Evolutionary conservation across 2,888 invertebrate species (phyloP), one percentile per base, ranked within the genome.

Genomic region (Napeogenes sylphis): DNA sequence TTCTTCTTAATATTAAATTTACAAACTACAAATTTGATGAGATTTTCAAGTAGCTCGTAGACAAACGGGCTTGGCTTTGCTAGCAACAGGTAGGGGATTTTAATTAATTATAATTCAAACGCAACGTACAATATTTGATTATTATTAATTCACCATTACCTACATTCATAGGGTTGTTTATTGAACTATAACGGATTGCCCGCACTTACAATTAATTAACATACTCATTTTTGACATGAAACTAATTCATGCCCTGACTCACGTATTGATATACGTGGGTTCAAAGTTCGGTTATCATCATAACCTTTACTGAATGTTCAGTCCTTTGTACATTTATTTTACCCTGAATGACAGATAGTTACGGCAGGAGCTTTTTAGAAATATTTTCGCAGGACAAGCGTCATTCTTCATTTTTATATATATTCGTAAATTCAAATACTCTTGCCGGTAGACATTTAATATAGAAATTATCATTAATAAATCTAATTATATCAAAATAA

Each of bases 331-430:
- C 58, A 57, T 58, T 47, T 47, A 59, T 45, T 66, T 65, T 57
- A 66, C 65, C 55, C 56, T 63, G 54, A 65, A 51, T 63, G 55
- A 60, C 55, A 71, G 80, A 74, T 80, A 86, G 83, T 88, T 87
- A 89, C 84, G 88, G 91, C 85, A 91, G 92, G 82, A 84, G 91
- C 79, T 82, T 91, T 82, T 81, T 91, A 68, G 83, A 92, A 79
- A 83, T 92, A 85, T 76, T 92, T 78, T 85, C 91, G 85, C 88
- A 92, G 73, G 92, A 91, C 76, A 88, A 84, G 68, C 86, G 86
- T 91, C 91, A 88, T 90, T 92, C 90, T 81, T 86, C 84, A 35
- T 87, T 79, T 21, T 88, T 80, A 75, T 95, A 95, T 10, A 21
- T 1, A 21, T 21, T 21, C 21, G 21, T 21, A 21, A 21, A 21